Percentiles rank a stretch among this genome's conserved stretches.
Conservation (phyloP, 2,888 invertebrate species). For the Galerucella nymphaeae region DNA sequence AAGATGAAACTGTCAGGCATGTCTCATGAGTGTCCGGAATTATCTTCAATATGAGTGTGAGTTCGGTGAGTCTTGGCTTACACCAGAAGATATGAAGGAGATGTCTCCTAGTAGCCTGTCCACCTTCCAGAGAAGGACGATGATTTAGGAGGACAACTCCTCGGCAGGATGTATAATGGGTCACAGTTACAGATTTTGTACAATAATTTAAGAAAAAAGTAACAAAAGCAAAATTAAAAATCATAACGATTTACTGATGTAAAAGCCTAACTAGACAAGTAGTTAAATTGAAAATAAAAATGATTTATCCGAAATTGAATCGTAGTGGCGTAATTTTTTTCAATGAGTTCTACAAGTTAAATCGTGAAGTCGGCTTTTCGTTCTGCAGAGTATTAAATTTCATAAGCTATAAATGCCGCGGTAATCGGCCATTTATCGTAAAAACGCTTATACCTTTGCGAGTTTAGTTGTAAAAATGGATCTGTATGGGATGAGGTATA, state of each 20-base stretch:
- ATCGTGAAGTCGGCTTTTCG: slow-evolving; percentile 20
- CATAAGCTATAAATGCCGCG: slow-evolving; percentile 36
- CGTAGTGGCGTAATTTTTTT: slow-evolving; percentile 15
- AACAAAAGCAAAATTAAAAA: background rate
- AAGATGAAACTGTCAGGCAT: too few relatives aligned
- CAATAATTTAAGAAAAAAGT: background rate
- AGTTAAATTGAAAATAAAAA: slow-evolving; percentile 24
- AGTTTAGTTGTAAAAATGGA: slow-evolving; percentile 34
- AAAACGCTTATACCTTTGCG: slow-evolving; percentile 35
- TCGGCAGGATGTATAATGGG: too few relatives aligned
- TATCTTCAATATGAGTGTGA: too few relatives aligned
- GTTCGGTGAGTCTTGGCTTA: too few relatives aligned
- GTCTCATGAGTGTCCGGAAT: too few relatives aligned
- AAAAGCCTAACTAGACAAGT: slow-evolving; percentile 8
- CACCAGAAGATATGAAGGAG: too few relatives aligned
- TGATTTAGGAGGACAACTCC: too few relatives aligned
- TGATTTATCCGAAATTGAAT: slow-evolving; percentile 24
- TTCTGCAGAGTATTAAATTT: slow-evolving; percentile 31
- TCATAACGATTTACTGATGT: background rate
- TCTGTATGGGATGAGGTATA: slow-evolving; percentile 20
- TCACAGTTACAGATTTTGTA: too few relatives aligned
- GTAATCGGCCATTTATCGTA: slow-evolving; percentile 35
- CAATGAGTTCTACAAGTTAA: slow-evolving; percentile 28
- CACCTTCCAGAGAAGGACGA: too few relatives aligned
- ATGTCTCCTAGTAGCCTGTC: too few relatives aligned